Evolutionary conservation across 2,113 vertebrate genomes (phyloP).

Genomic region (Phylloscopus trochilus): DNA sequence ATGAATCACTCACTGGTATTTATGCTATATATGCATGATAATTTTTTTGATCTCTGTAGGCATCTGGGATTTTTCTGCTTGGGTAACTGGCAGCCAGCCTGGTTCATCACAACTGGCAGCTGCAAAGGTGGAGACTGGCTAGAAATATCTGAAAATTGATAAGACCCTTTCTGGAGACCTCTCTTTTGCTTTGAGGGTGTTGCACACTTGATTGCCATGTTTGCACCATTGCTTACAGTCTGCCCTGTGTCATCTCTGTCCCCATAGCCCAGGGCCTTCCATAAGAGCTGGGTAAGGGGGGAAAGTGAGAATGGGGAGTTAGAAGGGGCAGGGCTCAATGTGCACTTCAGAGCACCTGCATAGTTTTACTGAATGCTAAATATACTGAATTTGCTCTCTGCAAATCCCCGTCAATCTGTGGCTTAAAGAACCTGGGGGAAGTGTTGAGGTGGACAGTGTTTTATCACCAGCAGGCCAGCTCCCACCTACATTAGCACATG

Average conservation of each 20-base stretch:
- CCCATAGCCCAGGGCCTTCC: neutral
- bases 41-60: slow-evolving; percentile 30
- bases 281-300: neutral
- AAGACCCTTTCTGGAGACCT: neutral
- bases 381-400: neutral
- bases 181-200: neutral
- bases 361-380: neutral
- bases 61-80: slow-evolving; percentile 46
- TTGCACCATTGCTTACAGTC: neutral
- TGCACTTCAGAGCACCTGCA: neutral
- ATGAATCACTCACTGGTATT: neutral
- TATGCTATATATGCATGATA: neutral
- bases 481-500: neutral
- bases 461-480: neutral
- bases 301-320: neutral
- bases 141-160: neutral
- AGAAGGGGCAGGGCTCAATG: neutral
- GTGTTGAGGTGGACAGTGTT: neutral
- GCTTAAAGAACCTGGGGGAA: neutral
- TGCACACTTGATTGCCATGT: neutral
- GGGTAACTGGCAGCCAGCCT: slow-evolving; percentile 3
- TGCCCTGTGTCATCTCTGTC: neutral
- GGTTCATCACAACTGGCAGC: slow-evolving; percentile 6
- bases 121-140: slow-evolving; percentile 5
- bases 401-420: neutral